These are phyloP conservation scores for Syngnathus scovelli DNA, from an alignment of 2,113 vertebrate species.

Conservation along the genomic window DNA sequence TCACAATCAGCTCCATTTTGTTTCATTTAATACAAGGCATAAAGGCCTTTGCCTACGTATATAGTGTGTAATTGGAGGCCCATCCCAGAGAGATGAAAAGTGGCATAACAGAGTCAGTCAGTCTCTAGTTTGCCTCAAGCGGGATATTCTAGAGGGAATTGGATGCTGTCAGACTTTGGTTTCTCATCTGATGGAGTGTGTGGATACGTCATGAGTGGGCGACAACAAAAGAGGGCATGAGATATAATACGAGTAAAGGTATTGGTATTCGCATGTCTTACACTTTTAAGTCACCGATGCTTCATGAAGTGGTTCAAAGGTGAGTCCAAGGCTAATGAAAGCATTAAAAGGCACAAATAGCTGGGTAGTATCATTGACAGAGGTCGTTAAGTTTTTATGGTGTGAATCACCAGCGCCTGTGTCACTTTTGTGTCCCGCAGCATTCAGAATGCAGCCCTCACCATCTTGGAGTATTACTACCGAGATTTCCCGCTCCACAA, in stretches of 20 bases:
- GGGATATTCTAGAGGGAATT: not conserved
- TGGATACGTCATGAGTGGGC: not conserved
- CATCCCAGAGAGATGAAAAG: not conserved
- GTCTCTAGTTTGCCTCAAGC: not conserved
- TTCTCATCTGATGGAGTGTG: not conserved
- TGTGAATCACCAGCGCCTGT: not conserved
- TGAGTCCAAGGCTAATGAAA: not conserved
- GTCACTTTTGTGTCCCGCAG: conserved; percentile 56
- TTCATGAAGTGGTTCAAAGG: not conserved
- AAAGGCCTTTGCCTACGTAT: no score
- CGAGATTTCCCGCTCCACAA: conserved; percentile 90
- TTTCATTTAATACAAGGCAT: no score
- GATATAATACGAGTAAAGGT: not conserved
- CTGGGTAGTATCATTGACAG: not conserved
- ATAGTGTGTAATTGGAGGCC: not conserved
- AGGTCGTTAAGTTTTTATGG: not conserved
- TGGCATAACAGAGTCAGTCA: not conserved
- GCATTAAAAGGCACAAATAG: not conserved
- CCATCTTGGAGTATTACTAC: conserved; percentile 92
- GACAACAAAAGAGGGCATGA: not conserved
- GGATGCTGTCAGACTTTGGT: not conserved
- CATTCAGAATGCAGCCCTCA: conserved; percentile 88
- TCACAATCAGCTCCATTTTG: no score
- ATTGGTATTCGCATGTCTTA: no score
- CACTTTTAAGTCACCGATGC: not conserved